Conservation (phyloP, 2,797 vertebrate genomes). For the Bucorvus abyssinicus region DNA sequence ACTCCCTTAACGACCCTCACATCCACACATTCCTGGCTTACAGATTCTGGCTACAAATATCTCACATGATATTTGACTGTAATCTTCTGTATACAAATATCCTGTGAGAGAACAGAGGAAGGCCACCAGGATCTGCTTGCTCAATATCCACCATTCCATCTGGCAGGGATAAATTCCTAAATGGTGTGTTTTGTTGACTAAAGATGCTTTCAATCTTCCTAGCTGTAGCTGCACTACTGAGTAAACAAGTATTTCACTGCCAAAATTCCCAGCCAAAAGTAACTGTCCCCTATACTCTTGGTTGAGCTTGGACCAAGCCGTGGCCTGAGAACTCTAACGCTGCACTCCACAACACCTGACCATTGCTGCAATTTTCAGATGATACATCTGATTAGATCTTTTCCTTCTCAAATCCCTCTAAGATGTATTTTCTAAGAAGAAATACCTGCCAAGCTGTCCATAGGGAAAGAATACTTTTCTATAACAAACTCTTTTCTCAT, state of each 20-base stretch:
- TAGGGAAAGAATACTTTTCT: not conserved
- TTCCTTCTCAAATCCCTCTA: not conserved
- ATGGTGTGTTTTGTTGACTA: not conserved
- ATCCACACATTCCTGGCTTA: not conserved
- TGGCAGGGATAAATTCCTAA: conserved; percentile 37
- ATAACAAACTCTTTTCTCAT: not conserved
- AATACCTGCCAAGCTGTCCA: not conserved
- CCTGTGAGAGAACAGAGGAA: not conserved
- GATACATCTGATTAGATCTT: not conserved
- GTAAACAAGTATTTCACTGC: conserved; percentile 32
- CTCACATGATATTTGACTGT: not conserved
- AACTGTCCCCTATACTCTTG: not conserved
- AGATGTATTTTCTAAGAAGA: not conserved
- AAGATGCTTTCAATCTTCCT: conserved; percentile 20
- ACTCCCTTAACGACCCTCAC: not conserved
- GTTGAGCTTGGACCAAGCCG: not conserved
- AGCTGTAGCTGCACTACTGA: not conserved
- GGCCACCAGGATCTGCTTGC: not conserved
- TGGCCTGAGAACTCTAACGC: not conserved
- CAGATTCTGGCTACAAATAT: not conserved
- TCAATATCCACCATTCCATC: conserved; percentile 30
- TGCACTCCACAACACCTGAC: not conserved
- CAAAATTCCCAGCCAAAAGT: conserved; percentile 33
- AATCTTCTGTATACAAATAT: not conserved
- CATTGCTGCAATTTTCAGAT: not conserved